Evolutionary conservation across 2,797 vertebrate species (phyloP).

Genomic region (Phrynocephalus vlangalii): DNA sequence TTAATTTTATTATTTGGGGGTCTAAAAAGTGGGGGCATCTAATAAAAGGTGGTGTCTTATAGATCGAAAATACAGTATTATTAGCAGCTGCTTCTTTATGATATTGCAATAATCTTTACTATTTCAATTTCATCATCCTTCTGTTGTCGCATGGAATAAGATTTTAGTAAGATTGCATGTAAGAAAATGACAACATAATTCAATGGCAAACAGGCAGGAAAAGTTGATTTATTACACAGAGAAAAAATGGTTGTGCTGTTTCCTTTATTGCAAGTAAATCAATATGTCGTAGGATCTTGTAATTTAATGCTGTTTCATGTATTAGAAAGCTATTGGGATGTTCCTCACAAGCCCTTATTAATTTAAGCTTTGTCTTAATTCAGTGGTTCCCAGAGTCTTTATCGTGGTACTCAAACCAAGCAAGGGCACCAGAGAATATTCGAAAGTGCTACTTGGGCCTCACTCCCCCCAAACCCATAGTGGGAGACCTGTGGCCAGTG

Average conservation of each 20-base stretch:
- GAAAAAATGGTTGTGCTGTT: slow-evolving; percentile 20
- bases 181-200: not conserved
- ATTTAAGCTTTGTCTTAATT: not conserved
- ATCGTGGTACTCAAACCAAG: no score
- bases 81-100: not conserved
- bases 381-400: no score
- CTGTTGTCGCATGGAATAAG: not conserved
- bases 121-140: not conserved
- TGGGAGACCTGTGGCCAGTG: no score
- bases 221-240: not conserved
- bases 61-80: not conserved
- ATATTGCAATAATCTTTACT: not conserved
- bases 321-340: not conserved
- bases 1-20: no score
- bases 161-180: not conserved
- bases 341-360: not conserved
- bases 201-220: not conserved
- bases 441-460: no score
- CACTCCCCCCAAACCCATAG: no score
- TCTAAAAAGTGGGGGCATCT: no score
- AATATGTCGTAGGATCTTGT: slow-evolving; percentile 5
- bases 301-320: slow-evolving; percentile 22
- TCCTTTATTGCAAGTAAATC: slow-evolving; percentile 9
- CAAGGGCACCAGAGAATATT: no score
- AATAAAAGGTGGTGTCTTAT: no score